Conservation (phyloP, 2,797 vertebrate species). For the Myiotriccus ornatus region DNA sequence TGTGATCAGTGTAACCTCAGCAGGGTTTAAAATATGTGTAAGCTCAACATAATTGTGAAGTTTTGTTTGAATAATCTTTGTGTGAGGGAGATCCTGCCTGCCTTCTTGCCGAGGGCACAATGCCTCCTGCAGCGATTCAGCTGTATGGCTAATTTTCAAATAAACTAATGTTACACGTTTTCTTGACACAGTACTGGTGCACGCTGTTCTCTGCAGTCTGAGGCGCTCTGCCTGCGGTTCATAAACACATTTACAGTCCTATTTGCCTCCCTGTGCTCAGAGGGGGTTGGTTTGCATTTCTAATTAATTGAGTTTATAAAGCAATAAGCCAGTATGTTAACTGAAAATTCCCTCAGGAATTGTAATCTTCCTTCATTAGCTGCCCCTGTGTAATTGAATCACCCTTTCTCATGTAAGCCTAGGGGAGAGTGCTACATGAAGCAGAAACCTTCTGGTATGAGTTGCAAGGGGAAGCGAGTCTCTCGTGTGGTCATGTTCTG, state of each 20-base stretch:
- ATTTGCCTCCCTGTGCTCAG: constrained; percentile 6
- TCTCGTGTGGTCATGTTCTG: neutral
- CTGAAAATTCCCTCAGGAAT: neutral
- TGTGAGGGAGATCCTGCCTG: constrained; percentile 2
- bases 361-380: constrained; percentile 22
- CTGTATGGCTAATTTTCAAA: constrained; percentile 66
- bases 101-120: neutral
- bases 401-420: neutral
- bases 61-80: constrained; percentile 60
- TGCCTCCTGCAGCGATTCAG: constrained; percentile 44
- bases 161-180: constrained; percentile 34
- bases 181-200: neutral
- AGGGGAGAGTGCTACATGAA: neutral
- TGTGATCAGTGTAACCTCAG: constrained; percentile 50
- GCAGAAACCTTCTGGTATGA: neutral
- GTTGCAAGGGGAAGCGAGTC: neutral
- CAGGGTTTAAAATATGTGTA: constrained; percentile 63
- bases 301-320: constrained; percentile 46
- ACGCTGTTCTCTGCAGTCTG: constrained; percentile 18
- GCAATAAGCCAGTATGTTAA: constrained; percentile 19
- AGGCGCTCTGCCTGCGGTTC: constrained; percentile 10
- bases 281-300: constrained; percentile 32
- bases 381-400: neutral
- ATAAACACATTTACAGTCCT: constrained; percentile 29
- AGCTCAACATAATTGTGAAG: constrained; percentile 45